A percentile compares a stretch with the other conserved stretches of the same genome.
Evolutionary conservation across 2,113 vertebrate genomes (phyloP).

Genomic region (Marcusenius ussheri): DNA sequence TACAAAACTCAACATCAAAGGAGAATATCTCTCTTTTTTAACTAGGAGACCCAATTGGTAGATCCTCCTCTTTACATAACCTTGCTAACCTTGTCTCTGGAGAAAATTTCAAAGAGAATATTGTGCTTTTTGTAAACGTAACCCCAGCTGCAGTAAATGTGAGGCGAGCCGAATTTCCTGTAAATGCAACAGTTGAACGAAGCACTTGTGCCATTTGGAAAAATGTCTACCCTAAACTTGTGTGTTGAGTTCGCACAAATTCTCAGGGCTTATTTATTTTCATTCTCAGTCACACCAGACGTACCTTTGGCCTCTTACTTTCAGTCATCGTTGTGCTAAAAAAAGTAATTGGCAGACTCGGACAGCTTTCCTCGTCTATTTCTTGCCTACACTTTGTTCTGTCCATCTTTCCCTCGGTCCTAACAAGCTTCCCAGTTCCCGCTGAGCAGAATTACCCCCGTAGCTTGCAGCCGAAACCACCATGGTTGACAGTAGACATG

Average conservation of each 20-base stretch:
- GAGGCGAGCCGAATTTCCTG: background rate
- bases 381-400: background rate
- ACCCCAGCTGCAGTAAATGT: background rate
- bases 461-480: background rate
- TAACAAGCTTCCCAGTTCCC: background rate
- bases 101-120: background rate
- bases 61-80: background rate
- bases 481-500: background rate
- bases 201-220: background rate
- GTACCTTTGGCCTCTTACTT: background rate
- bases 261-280: background rate
- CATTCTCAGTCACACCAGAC: background rate
- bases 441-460: background rate
- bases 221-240: background rate
- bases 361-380: background rate
- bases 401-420: background rate
- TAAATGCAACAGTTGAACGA: background rate
- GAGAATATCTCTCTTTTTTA: background rate
- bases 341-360: background rate
- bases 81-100: background rate
- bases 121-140: background rate
- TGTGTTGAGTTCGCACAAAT: background rate
- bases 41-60: background rate
- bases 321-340: background rate
- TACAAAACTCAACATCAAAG: background rate